phyloP scores from a whole-genome alignment of 2,113 vertebrate genomes.

The Protobothrops mucrosquamatus region DNA sequence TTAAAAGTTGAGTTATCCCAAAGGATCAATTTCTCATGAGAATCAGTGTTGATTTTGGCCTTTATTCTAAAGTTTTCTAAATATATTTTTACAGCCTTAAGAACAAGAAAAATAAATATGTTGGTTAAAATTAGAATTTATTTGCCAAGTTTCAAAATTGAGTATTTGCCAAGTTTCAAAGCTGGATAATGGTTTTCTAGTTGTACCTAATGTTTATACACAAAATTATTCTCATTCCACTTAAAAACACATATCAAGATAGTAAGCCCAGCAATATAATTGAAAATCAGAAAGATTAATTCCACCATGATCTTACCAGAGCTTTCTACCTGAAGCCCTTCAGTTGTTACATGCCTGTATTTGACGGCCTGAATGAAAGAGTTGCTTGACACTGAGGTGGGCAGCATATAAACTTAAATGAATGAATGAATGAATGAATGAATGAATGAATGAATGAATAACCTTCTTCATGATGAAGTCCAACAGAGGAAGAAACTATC shows the following conservation, averaged over 20 bases:
- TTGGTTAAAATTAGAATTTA: neutral
- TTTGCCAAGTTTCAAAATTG: neutral
- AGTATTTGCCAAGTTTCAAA: neutral
- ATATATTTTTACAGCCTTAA: neutral
- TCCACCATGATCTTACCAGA: neutral
- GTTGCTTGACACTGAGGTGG: neutral
- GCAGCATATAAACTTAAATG: neutral
- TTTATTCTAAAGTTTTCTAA: neutral
- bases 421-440: neutral
- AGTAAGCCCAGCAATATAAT: neutral
- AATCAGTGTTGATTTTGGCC: neutral
- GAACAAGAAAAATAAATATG: neutral
- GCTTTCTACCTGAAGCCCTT: neutral
- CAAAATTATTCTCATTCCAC: neutral
- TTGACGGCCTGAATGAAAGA: neutral
- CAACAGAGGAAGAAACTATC: neutral
- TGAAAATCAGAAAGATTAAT: neutral
- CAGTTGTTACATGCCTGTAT: neutral
- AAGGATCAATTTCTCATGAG: neutral
- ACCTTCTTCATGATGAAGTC: neutral
- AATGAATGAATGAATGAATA: neutral
- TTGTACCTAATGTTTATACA: neutral
- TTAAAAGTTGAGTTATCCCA: neutral
- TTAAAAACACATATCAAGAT: neutral
- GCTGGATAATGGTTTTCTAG: neutral